Evolutionary conservation across 2,797 vertebrate species (phyloP).

Genomic region (Myotis myotis): DNA sequence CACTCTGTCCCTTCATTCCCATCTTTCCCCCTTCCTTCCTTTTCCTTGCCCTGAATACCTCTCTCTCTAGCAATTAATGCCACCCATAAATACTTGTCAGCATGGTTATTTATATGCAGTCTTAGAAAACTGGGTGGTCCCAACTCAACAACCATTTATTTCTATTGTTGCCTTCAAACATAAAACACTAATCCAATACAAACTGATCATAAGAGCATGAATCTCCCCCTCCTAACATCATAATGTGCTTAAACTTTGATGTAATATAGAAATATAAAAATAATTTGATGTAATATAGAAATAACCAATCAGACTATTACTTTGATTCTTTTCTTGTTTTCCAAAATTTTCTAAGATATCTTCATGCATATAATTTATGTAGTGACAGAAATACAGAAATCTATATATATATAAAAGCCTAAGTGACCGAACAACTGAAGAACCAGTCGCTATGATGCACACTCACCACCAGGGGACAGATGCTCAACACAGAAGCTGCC

Average conservation of each 20-base stretch:
- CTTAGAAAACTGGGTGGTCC: not conserved
- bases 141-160: not conserved
- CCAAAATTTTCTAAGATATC: slow-evolving; percentile 34
- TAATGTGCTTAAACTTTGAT: not conserved
- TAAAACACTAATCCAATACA: not conserved
- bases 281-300: not conserved
- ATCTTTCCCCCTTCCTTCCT: not conserved
- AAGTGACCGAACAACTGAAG: too few species aligned
- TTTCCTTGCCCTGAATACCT: not conserved
- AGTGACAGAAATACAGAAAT: not conserved
- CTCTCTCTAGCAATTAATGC: not conserved
- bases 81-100: not conserved
- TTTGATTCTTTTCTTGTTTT: slow-evolving; percentile 18
- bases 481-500: too few species aligned
- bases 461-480: too few species aligned
- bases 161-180: slow-evolving; percentile 39
- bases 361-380: slow-evolving; percentile 6
- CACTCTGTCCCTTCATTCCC: not conserved
- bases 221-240: not conserved
- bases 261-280: not conserved
- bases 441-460: too few species aligned
- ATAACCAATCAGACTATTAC: not conserved
- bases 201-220: not conserved
- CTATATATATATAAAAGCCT: too few species aligned
- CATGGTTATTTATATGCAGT: not conserved